phyloP scores from a whole-genome alignment of 2,113 vertebrate species.

The Cisticola juncidis region DNA sequence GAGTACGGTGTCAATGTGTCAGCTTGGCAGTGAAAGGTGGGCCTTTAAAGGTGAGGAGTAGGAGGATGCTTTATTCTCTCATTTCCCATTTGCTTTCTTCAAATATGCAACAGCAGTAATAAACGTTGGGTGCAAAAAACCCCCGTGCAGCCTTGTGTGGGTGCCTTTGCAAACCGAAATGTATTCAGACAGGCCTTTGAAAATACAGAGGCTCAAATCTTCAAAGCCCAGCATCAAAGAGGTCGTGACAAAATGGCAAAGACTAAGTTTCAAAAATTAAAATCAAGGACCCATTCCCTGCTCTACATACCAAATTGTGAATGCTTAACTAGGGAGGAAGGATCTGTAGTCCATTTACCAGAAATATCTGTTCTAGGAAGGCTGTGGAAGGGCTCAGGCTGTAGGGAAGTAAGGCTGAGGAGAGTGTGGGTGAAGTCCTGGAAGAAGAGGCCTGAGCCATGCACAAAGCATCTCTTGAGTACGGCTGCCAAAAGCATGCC shows the following conservation, averaged over 20 bases:
- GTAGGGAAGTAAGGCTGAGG: neutral
- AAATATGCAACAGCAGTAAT: neutral
- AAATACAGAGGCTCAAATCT: neutral
- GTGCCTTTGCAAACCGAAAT: neutral
- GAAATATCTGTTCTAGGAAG: neutral
- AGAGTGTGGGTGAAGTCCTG: neutral
- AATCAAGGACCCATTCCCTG: neutral
- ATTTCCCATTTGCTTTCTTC: neutral
- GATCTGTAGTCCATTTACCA: neutral
- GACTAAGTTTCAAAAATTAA: neutral
- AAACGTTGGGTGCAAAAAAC: neutral
- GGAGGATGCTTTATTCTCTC: neutral
- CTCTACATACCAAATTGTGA: neutral
- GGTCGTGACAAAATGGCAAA: neutral
- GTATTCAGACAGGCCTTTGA: neutral
- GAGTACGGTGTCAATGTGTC: neutral
- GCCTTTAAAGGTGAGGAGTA: neutral
- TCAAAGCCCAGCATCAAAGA: neutral
- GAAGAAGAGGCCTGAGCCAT: neutral
- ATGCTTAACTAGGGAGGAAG: neutral
- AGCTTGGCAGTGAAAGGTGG: neutral
- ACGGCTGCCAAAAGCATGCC: neutral
- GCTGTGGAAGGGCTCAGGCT: neutral
- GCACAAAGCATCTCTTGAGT: neutral
- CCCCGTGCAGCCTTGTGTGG: rapidly evolving